Evolutionary conservation across 1,140 invertebrate species (phyloP).

Genomic region (Archivesica marissinica): DNA sequence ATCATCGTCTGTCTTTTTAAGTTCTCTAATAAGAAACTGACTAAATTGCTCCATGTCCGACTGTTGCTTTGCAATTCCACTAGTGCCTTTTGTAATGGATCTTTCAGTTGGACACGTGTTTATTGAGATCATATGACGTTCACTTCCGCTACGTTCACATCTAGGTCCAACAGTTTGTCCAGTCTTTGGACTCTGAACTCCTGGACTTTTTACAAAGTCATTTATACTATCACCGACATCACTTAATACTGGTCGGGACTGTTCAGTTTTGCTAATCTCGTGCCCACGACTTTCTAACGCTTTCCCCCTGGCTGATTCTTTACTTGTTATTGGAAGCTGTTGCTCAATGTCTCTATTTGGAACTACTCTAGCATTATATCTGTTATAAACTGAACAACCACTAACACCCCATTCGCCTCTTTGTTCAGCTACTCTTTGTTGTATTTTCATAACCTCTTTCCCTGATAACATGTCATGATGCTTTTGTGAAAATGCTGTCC

Average conservation of each 20-base stretch:
- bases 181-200: not conserved
- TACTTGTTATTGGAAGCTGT: not conserved
- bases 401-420: not conserved
- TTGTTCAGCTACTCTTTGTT: slow-evolving; percentile 47
- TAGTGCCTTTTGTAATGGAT: slow-evolving; percentile 59
- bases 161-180: not conserved
- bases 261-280: not conserved
- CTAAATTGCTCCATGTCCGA: slow-evolving; percentile 33
- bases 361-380: not conserved
- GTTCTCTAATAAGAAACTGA: slow-evolving; percentile 52
- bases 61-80: slow-evolving; percentile 21
- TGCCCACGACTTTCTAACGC: not conserved
- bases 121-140: slow-evolving; percentile 21
- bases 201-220: not conserved
- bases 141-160: not conserved
- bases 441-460: slow-evolving; percentile 49
- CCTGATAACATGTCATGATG: slow-evolving; percentile 37
- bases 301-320: not conserved
- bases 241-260: not conserved
- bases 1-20: slow-evolving; percentile 53
- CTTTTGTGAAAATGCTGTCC: not conserved
- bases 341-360: not conserved
- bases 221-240: not conserved
- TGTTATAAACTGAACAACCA: not conserved
- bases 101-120: slow-evolving; percentile 11